Evolutionary conservation across 37 sponge, comb jelly and placozoan species (phyloP).

Genomic region (Tethya wilhelma): DNA sequence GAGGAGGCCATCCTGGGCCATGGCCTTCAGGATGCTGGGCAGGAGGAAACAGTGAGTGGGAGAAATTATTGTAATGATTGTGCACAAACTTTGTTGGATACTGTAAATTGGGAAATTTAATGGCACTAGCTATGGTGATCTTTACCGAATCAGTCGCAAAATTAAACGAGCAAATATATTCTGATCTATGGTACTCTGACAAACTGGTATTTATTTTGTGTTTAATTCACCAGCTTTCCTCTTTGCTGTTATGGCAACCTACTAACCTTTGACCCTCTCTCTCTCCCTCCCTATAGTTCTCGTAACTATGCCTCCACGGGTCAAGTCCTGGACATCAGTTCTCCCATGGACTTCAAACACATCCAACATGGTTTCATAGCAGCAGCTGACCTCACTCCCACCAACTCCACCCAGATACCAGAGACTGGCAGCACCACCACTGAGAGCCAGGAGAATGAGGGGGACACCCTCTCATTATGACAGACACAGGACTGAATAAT

Average conservation of each 20-base stretch:
- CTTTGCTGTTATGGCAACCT: too few species aligned
- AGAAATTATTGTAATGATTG: not conserved
- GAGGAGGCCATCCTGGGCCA: constrained; percentile 9
- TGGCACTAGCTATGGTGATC: not conserved
- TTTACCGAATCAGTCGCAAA: too few species aligned
- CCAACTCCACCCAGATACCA: not conserved
- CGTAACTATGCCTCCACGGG: not conserved
- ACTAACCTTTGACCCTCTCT: too few species aligned
- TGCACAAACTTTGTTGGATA: too few species aligned
- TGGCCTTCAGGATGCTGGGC: not conserved
- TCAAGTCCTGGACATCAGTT: constrained; percentile 14
- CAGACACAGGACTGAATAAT: not conserved
- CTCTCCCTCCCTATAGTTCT: constrained; percentile 10
- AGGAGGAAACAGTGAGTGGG: not conserved
- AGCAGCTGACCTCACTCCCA: not conserved
- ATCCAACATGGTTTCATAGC: constrained; percentile 32
- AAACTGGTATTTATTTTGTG: not conserved
- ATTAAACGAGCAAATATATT: not conserved
- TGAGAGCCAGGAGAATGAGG: not conserved
- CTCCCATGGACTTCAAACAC: constrained; percentile 47
- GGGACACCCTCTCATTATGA: not conserved
- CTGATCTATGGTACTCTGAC: not conserved
- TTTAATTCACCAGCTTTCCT: too few species aligned
- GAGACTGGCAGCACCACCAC: not conserved
- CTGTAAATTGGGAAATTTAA: too few species aligned